Base-by-base conservation (phyloP, 2,888 invertebrate genomes). In the Philereme transversata region DNA sequence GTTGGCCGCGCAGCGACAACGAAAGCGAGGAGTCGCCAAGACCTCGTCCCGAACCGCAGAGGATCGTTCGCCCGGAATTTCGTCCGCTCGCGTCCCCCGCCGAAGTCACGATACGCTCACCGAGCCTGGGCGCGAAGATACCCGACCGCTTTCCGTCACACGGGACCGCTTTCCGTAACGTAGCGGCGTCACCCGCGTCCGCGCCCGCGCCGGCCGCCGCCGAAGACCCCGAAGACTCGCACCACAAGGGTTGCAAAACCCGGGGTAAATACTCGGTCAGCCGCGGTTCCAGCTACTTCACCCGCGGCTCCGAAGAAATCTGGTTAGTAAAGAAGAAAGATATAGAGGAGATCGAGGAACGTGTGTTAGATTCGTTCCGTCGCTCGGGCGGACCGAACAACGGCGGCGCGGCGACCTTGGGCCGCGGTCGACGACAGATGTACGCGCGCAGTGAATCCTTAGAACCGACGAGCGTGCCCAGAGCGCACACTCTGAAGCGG, bases 311-410 rank as follows among this genome's bases (percentile, higher is more conserved):
- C 0, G 92, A 92, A 60, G 92, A 92, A 71, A 92, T 92, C 47
- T 92, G 92, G 92, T 78, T 92, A 45, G 92, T 92, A n/a, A 92
- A 92, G 75, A 92, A 92, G 74, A 92, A 91, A 68, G 92, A 92
- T 48, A 92, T 92, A 2, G 91, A 92, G 52, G 92, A 90, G 71
- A 91, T 92, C 34, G 92, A 92, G 66, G 91, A 90, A 69, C 75
- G 92, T 34, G 92, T 92, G 8, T 55, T 92, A 51, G 91, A 92
- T 60, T 92, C 92, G 62, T 89, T 91, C 67, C 69, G 90, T 0
- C 84, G 91, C 86, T 89, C 5, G 87, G 88, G 5, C 86, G 34
- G 84, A 79, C 59, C 64, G 83, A 34, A 43, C 7, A 60, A 52
- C 63, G 75, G 77, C 71, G 83, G 36, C 71, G 80, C 65, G 86